A percentile compares a stretch with the other conserved stretches of the same genome.
phyloP scores from a whole-genome alignment of 2,888 invertebrate genomes.

The Bhutanitis thaidina region DNA sequence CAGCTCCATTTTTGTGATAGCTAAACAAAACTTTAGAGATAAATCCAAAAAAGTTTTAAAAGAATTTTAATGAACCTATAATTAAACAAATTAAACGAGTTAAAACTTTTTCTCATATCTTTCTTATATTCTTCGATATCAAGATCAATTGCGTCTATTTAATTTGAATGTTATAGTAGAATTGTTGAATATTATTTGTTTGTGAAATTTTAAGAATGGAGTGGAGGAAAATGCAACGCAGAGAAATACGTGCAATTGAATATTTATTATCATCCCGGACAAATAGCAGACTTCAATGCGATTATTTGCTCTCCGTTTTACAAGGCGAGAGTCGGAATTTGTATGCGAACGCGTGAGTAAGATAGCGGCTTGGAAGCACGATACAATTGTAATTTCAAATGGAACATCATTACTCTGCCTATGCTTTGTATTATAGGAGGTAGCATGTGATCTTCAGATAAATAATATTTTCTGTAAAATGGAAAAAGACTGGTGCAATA shows the following conservation, averaged over 20 bases:
- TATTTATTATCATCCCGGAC: constrained; percentile 29
- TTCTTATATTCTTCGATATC: too few species aligned
- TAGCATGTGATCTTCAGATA: background rate
- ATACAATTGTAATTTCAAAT: constrained; percentile 19
- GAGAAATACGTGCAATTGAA: constrained; percentile 23
- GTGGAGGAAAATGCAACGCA: constrained; percentile 18
- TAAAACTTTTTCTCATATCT: too few species aligned
- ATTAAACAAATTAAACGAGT: too few species aligned
- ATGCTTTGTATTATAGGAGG: background rate
- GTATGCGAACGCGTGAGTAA: constrained; percentile 32
- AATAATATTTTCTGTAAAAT: background rate
- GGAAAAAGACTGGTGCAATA: background rate
- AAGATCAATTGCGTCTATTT: background rate
- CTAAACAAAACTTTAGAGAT: too few species aligned
- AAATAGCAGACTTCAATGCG: constrained; percentile 22
- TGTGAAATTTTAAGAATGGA: constrained; percentile 15
- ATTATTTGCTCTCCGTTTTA: constrained; percentile 30
- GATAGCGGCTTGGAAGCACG: constrained; percentile 18
- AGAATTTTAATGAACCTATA: too few species aligned
- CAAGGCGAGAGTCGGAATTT: constrained; percentile 43
- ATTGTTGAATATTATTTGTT: background rate
- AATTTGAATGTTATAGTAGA: background rate
- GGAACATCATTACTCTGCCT: background rate
- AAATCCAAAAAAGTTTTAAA: too few species aligned
- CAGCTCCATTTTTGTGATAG: too few species aligned